Evolutionary conservation across 92 coral and sea anemone species (phyloP).

Genomic region (Micromussa lordhowensis): DNA sequence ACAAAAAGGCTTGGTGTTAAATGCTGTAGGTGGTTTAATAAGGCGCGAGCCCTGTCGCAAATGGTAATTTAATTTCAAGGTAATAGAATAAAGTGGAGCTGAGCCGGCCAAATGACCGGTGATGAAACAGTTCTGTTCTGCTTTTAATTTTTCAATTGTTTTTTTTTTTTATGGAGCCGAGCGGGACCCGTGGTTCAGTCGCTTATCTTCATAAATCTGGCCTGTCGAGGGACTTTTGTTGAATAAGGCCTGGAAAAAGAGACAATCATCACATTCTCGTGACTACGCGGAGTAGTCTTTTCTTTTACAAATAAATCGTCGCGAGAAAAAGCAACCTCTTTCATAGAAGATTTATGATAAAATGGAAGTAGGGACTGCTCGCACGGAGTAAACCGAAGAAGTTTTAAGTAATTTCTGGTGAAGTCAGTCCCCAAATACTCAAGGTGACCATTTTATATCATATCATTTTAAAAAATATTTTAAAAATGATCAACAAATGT

Average conservation of each 20-base stretch:
- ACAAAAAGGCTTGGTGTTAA: not conserved
- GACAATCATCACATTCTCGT: not conserved
- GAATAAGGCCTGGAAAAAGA: not conserved
- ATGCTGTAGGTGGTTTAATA: not conserved
- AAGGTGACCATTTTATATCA: not conserved
- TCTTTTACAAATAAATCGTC: not conserved
- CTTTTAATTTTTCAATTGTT: not conserved
- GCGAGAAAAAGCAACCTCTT: not conserved
- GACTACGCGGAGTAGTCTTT: not conserved
- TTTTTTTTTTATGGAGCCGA: not conserved
- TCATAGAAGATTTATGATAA: too few relatives aligned
- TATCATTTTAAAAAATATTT: slow-evolving; percentile 16
- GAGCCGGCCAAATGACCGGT: not conserved
- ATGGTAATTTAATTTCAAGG: slow-evolving; percentile 10
- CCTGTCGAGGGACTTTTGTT: not conserved
- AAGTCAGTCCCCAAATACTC: not conserved
- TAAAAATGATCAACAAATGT: not conserved
- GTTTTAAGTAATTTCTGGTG: not conserved
- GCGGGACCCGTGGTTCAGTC: not conserved
- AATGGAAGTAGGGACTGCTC: not conserved
- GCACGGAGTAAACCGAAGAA: not conserved
- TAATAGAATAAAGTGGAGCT: not conserved
- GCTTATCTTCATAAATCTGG: not conserved
- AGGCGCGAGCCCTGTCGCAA: not conserved
- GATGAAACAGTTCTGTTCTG: not conserved